phyloP scores from a whole-genome alignment of 2,797 vertebrate genomes.

The Galago senegalensis region DNA sequence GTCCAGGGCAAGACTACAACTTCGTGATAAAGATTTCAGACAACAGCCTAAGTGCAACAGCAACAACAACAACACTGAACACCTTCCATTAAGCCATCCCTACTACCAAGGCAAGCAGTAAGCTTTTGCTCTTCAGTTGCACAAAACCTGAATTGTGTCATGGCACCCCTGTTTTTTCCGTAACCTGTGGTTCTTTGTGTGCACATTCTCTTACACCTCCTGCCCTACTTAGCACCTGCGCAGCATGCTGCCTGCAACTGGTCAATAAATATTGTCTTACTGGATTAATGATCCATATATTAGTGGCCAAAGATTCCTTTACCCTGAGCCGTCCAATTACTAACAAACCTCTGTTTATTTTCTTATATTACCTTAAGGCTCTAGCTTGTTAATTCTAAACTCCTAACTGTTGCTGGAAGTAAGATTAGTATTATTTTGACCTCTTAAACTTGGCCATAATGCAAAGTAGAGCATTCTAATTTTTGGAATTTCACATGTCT shows the following conservation, averaged over 20 bases:
- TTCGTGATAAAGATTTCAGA: not conserved
- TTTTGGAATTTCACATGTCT: constrained; percentile 43
- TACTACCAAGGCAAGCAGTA: not conserved
- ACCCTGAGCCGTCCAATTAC: not conserved
- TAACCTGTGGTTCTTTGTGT: not conserved
- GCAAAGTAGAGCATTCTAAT: constrained; percentile 52
- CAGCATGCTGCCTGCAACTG: not conserved
- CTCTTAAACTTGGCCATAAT: constrained; percentile 47
- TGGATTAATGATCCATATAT: not conserved
- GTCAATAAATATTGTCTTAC: not conserved
- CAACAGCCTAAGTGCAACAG: not conserved
- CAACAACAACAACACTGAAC: not conserved
- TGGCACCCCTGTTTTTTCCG: not conserved
- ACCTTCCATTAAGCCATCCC: not conserved
- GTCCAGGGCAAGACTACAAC: not conserved
- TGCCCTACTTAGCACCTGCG: not conserved
- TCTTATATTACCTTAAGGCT: constrained; percentile 47
- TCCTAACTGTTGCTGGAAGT: constrained; percentile 45
- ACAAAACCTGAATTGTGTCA: not conserved
- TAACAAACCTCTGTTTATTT: constrained; percentile 73
- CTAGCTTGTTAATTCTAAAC: constrained; percentile 47
- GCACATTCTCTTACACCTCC: not conserved
- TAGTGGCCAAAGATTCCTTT: constrained; percentile 11
- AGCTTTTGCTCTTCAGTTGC: not conserved
- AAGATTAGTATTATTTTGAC: constrained; percentile 69